phyloP scores from a whole-genome alignment of 2,113 vertebrate species.

The Hippocampus guttulatus region DNA sequence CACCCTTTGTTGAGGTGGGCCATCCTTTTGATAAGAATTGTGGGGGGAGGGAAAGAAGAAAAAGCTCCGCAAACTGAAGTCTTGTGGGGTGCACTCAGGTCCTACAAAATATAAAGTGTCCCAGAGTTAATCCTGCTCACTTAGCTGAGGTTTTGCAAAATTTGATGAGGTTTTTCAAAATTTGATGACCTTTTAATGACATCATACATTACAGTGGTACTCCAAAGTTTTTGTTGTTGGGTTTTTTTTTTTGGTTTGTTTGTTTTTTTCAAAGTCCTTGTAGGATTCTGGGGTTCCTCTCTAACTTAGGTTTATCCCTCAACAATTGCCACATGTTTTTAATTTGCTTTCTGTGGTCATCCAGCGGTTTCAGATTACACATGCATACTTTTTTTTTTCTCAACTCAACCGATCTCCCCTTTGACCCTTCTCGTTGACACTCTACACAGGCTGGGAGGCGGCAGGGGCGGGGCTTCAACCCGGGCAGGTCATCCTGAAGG shows the following conservation, averaged over 20 bases:
- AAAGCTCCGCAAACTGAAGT: too few relatives aligned
- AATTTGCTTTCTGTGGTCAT: not conserved
- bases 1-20: too few relatives aligned
- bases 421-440: slow-evolving; percentile 22
- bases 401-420: slow-evolving; percentile 7
- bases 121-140: not conserved
- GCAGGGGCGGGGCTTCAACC: slow-evolving; percentile 83
- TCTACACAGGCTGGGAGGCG: slow-evolving; percentile 80
- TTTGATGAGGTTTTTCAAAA: not conserved
- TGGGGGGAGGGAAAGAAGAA: too few relatives aligned
- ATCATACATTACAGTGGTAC: not conserved
- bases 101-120: too few relatives aligned
- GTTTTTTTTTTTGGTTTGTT: not conserved
- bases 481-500: slow-evolving; percentile 90
- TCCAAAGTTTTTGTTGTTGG: not conserved
- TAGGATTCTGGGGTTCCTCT: not conserved
- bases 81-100: too few relatives aligned
- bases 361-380: not conserved
- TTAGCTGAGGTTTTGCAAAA: not conserved
- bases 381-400: not conserved
- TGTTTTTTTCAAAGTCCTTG: not conserved
- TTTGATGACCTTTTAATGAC: not conserved
- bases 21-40: too few relatives aligned
- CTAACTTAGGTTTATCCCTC: not conserved
- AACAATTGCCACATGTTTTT: not conserved